phyloP scores from a whole-genome alignment of 2,888 invertebrate genomes.

The Odontomyia ornata region DNA sequence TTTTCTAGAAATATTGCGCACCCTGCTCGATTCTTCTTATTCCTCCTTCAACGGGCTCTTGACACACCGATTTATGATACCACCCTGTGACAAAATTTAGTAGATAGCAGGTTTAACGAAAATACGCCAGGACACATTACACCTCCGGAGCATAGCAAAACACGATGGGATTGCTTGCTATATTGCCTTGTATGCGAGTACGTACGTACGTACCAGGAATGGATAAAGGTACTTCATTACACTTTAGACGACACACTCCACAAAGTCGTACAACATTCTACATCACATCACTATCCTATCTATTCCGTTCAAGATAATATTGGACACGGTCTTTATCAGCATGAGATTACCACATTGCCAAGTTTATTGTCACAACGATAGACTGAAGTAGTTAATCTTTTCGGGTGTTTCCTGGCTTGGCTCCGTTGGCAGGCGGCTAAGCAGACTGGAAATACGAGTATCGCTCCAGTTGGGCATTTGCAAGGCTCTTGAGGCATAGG shows the following conservation, averaged over 20 bases:
- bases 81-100: constrained; percentile 39
- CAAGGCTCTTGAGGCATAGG: constrained; percentile 8
- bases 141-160: not conserved
- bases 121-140: not conserved
- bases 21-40: not conserved
- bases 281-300: constrained; percentile 32
- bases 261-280: constrained; percentile 1
- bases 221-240: constrained; percentile 17
- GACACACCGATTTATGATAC: constrained; percentile 38
- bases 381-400: constrained; percentile 36
- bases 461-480: not conserved
- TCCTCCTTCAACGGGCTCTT: not conserved
- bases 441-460: no score
- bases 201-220: not conserved
- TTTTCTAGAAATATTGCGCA: not conserved
- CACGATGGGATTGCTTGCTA: not conserved
- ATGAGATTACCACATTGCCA: constrained; percentile 42
- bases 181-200: not conserved
- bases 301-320: constrained; percentile 21
- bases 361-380: constrained; percentile 42
- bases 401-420: constrained; percentile 11
- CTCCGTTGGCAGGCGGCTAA: no score
- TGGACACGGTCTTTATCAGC: constrained; percentile 44
- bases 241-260: constrained; percentile 12
- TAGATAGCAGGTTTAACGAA: not conserved